Percentiles rank a stretch among this genome's conserved stretches.
Evolutionary conservation across 2,113 vertebrate genomes (phyloP).

Genomic region (Lophura nycthemera): DNA sequence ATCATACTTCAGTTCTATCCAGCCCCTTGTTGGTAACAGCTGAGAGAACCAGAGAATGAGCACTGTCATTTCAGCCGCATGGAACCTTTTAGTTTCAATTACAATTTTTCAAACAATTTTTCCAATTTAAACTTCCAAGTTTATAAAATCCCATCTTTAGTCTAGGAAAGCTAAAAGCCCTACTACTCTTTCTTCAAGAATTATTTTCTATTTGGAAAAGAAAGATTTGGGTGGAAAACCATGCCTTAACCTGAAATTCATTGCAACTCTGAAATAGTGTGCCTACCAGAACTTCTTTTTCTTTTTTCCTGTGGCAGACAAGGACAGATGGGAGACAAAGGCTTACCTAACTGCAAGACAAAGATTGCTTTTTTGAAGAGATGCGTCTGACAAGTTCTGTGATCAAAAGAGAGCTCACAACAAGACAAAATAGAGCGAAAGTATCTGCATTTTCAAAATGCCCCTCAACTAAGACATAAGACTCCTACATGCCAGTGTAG

Average conservation of each 20-base stretch:
- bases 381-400: not conserved
- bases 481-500: not conserved
- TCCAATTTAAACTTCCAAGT: not conserved
- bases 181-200: not conserved
- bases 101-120: not conserved
- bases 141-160: not conserved
- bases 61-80: not conserved
- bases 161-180: not conserved
- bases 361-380: not conserved
- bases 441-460: not conserved
- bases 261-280: not conserved
- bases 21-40: not conserved
- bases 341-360: not conserved
- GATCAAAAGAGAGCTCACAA: not conserved
- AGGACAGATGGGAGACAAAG: conserved; percentile 1
- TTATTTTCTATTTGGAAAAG: not conserved
- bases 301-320: not conserved
- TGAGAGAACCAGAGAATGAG: not conserved
- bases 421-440: not conserved
- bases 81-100: not conserved
- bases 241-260: not conserved
- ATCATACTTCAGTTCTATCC: not conserved
- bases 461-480: not conserved
- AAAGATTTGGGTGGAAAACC: not conserved
- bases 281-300: not conserved